phyloP scores from a whole-genome alignment of 2,113 vertebrate species.

The Anarhynchus alexandrinus region DNA sequence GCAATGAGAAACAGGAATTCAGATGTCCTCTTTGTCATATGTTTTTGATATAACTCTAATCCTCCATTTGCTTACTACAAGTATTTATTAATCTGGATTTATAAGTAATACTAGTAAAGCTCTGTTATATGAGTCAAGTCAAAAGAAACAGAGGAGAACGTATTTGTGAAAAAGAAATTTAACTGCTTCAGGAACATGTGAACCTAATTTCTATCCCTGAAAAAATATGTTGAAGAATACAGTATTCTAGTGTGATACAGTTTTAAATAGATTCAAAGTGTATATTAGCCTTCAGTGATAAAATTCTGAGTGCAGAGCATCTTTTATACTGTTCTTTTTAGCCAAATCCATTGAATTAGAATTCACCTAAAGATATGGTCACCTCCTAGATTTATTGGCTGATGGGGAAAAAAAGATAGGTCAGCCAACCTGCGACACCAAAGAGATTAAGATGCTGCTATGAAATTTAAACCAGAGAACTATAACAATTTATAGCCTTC shows the following conservation, averaged over 20 bases:
- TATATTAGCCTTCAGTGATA: not conserved
- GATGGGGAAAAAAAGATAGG: not conserved
- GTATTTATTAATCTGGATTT: not conserved
- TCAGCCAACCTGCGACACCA: not conserved
- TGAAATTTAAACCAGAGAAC: not conserved
- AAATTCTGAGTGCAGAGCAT: not conserved
- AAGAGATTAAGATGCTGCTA: not conserved
- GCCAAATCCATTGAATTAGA: not conserved
- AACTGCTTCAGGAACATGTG: not conserved
- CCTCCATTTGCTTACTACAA: not conserved
- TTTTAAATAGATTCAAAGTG: not conserved
- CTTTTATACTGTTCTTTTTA: not conserved
- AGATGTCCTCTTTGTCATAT: conserved; percentile 21
- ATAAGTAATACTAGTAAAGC: not conserved
- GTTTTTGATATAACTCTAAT: not conserved
- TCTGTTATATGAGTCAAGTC: not conserved
- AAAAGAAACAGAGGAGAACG: not conserved
- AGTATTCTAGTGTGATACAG: not conserved
- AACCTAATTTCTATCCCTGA: not conserved
- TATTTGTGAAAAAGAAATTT: not conserved
- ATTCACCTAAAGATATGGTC: not conserved
- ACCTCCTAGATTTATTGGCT: not conserved
- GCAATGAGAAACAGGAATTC: conserved; percentile 67
- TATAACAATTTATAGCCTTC: not conserved
- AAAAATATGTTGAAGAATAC: not conserved